phyloP scores from a whole-genome alignment of 2,113 vertebrate species.

The Nibea coibor region DNA sequence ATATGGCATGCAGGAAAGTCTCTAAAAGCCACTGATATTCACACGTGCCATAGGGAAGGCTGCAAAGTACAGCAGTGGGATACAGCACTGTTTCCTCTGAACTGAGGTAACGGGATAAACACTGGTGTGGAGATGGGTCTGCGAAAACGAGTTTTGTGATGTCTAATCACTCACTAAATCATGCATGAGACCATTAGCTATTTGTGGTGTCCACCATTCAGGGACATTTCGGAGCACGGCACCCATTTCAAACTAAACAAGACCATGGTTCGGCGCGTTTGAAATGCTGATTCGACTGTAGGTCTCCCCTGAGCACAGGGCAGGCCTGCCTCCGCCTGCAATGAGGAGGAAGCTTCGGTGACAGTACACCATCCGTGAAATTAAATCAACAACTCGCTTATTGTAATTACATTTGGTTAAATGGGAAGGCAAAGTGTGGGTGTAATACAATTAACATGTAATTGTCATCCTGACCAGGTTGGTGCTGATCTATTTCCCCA shows the following conservation, averaged over 20 bases:
- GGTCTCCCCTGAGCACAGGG: conserved; percentile 56
- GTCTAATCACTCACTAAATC: conserved; percentile 79
- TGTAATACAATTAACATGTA: conserved; percentile 82
- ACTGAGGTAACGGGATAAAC: conserved; percentile 65
- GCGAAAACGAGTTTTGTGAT: conserved; percentile 62
- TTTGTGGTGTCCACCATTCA: conserved; percentile 69
- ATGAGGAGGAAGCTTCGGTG: conserved; percentile 64
- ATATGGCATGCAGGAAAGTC: conserved; percentile 16
- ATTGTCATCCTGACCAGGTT: conserved; percentile 78
- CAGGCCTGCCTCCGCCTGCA: conserved; percentile 49
- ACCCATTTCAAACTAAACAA: conserved; percentile 70
- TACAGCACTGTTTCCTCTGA: conserved; percentile 32
- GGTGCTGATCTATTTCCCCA: conserved; percentile 61
- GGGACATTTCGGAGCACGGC: conserved; percentile 62
- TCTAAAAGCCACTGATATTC: conserved; percentile 41
- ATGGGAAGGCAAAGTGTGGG: conserved; percentile 81
- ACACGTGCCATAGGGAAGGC: conserved; percentile 20
- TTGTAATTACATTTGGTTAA: conserved; percentile 84
- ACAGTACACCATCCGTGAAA: conserved; percentile 82
- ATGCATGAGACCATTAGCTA: conserved; percentile 75
- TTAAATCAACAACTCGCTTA: conserved; percentile 81
- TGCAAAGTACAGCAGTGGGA: conserved; percentile 17
- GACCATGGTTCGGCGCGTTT: conserved; percentile 55
- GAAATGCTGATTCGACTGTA: conserved; percentile 65
- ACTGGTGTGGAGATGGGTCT: conserved; percentile 53